Conservation (phyloP, 2,113 vertebrate genomes). For the Heloderma charlesbogerti region DNA sequence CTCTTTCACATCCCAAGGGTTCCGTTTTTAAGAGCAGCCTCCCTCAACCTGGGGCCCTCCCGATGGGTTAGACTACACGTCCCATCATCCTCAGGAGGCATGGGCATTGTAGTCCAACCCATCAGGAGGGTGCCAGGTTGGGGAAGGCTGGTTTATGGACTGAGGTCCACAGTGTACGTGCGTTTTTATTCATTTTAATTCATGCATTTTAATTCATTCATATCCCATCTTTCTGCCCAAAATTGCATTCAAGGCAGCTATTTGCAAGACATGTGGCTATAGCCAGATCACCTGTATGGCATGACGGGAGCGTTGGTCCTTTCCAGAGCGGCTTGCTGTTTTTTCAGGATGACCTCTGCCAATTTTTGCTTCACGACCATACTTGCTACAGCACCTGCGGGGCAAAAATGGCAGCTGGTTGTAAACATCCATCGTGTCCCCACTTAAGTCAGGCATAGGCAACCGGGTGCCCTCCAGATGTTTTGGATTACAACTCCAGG, state of each 20-base stretch:
- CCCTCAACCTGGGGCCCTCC: not conserved
- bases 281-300: constrained; percentile 19
- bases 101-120: too few relatives aligned
- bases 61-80: not conserved
- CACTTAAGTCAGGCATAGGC: too few relatives aligned
- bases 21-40: not conserved
- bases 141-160: not conserved
- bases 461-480: too few relatives aligned
- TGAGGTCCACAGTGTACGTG: not conserved
- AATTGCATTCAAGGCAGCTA: not conserved
- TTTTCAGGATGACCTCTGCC: constrained; percentile 92
- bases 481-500: not conserved
- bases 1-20: too few relatives aligned
- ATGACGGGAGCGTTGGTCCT: constrained; percentile 68
- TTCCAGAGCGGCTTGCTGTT: constrained; percentile 88
- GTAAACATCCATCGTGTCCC: accelerated
- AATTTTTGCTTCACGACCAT: constrained; percentile 91
- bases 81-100: not conserved
- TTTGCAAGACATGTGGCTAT: not conserved
- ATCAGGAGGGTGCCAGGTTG: too few relatives aligned
- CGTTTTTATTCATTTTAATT: too few relatives aligned
- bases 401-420: not conserved
- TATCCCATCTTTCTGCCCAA: not conserved
- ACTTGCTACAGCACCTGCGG: constrained; percentile 91
- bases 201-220: too few relatives aligned